Conservation (phyloP, 2,113 vertebrate species). For the Diadophis punctatus region DNA sequence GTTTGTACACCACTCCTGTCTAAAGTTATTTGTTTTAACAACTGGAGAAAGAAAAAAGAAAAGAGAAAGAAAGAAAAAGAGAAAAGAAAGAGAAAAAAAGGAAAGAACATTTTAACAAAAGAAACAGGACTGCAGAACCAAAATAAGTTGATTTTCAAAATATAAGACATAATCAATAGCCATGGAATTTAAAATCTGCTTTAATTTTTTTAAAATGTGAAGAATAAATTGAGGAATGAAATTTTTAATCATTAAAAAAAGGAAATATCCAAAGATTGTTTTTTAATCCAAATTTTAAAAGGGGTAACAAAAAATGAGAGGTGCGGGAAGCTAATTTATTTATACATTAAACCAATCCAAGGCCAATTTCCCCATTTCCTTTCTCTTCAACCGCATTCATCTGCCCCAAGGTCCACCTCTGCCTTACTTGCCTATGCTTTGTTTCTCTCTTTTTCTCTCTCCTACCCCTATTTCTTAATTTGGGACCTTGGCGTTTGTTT, state of each 20-base stretch:
- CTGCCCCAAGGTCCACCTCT: background rate
- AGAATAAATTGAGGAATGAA: background rate
- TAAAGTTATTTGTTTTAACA: constrained; percentile 49
- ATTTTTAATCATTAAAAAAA: background rate
- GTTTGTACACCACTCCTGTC: constrained; percentile 37
- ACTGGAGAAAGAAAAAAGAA: constrained; percentile 36
- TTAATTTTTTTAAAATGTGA: background rate
- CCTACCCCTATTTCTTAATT: background rate
- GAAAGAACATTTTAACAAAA: background rate
- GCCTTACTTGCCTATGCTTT: background rate
- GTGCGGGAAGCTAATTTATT: background rate
- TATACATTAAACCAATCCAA: background rate
- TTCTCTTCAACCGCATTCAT: background rate
- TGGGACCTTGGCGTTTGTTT: background rate
- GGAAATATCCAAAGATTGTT: background rate
- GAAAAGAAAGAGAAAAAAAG: background rate
- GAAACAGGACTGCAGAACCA: background rate
- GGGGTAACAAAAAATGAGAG: background rate
- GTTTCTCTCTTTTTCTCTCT: background rate
- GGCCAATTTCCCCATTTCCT: background rate
- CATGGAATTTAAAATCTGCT: background rate
- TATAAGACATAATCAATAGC: background rate
- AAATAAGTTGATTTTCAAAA: background rate
- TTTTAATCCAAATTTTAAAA: background rate
- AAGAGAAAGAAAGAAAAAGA: background rate